Evolutionary conservation across 2,797 vertebrate species (phyloP), one percentile per base, ranked within the genome.

Genomic region (Otolemur crassicaudatus): DNA sequence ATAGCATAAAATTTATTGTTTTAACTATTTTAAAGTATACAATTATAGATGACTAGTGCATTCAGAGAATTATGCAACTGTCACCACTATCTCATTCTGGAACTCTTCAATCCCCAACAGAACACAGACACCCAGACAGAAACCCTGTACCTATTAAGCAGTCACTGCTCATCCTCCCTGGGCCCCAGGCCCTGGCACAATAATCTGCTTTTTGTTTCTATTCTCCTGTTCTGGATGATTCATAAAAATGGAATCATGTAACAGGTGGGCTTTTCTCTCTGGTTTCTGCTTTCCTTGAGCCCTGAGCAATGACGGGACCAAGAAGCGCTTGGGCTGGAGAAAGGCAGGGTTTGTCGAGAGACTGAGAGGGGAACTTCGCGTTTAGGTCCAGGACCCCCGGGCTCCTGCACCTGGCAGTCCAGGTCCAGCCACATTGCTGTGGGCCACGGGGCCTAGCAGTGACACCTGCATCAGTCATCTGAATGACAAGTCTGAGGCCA

Each of bases 231-330:
- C 22, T 46, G 14, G 27, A 1, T 49, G 43, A 61, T 84, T 80
- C 23, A 29, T 53, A 10, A 76, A 63, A 84, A 43, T 37, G 49
- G 61, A 72, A 27, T 91, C 34, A 22, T 43, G 43, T 1, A 29
- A 3, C 20, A 58, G 1, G 17, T 60, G 69, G 31, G 56, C 58
- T 75, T 85, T 60, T 53, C 4, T 34, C n/a, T 73, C 27, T 69
- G 91, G 31, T 49, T 91, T 75, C 56, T 93, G 67, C 79, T 95
- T 75, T 86, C 20, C 4, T 91, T 7, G 31, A 82, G 31, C 56
- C 79, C 34, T 63, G 43, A 94, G 46, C 56, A 95, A 31, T 69
- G 46, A 96, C 67, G n/a, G 83, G 43, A 46, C 37, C 29, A 79
- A 84, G 85, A 61, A 80, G 34, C 80, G 23, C 7, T 85, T 69